Base-by-base conservation (phyloP, 2,797 vertebrate species). In the Delichon dasypus region DNA sequence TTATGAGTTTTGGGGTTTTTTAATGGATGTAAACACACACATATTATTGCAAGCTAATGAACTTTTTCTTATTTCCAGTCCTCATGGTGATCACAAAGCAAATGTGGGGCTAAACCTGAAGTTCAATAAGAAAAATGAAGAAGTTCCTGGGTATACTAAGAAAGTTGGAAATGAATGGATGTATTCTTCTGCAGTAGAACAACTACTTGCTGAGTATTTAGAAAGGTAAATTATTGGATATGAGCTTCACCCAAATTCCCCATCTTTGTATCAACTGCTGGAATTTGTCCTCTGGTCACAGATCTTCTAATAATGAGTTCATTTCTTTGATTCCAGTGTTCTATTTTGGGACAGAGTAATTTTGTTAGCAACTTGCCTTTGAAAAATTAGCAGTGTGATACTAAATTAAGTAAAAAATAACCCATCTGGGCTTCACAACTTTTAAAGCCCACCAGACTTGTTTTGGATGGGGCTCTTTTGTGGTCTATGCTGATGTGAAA, bases 111-210 rank as follows among this genome's bases (percentile, higher is more conserved):
- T 99, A 83, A 99, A 99, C 97, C 98, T 99, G 62, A 99, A 99
- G 96, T 99, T 99, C 96, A 99, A 99, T 98, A 99, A 99, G 98
- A 99, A 99, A 97, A 99, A 99, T 67, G 99, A 99, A 97, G 99
- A 99, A 96, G 99, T 99, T 74, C 99, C 99, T 61, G 99, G 99
- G 18, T 99, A 99, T 95, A 99, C 99, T 40, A 99, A 99, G 97
- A 99, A 98, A 93, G 98, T 99, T 9, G 99, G 99, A 80, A 99
- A 98, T 48, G 99, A 99, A 95, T 99, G 99, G 99, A 98, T 98
- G 18, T 99, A 99, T 97, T 99, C 99, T 42, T 98, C 98, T 67
- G 99, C 99, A 34, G 99, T 99, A 20, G 99, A 99, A 91, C 98
- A 99, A 10, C 97, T 99, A 58, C 98, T 99, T 48, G 98, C 98